phyloP scores from a whole-genome alignment of 92 coral and sea anemone species.

The Diadumene lineata region DNA sequence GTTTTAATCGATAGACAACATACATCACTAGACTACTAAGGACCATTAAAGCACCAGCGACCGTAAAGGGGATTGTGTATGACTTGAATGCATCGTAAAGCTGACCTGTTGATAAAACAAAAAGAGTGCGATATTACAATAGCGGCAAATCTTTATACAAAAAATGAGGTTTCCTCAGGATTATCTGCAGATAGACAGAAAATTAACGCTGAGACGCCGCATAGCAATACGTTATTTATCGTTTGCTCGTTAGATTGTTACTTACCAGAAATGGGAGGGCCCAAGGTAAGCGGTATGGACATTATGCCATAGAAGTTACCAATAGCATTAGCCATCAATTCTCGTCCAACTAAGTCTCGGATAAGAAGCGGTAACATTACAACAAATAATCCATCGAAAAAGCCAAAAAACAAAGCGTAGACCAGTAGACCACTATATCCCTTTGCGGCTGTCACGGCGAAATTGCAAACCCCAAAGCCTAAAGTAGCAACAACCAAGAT shows the following conservation, averaged over 20 bases:
- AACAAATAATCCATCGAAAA: constrained; percentile 83
- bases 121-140: background rate
- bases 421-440: constrained; percentile 61
- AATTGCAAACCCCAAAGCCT: constrained; percentile 42
- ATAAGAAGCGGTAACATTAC: constrained; percentile 71
- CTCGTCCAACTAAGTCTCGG: constrained; percentile 70
- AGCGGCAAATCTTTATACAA: background rate
- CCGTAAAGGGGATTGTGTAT: constrained; percentile 57
- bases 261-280: constrained; percentile 81
- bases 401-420: constrained; percentile 66
- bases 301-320: constrained; percentile 69
- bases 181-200: no score
- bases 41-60: constrained; percentile 49
- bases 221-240: no score
- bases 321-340: constrained; percentile 63
- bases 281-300: constrained; percentile 69
- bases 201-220: no score
- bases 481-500: constrained; percentile 43
- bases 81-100: constrained; percentile 66
- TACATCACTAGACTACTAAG: constrained; percentile 59
- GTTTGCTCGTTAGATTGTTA: no score
- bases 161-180: no score
- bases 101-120: constrained; percentile 41
- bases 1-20: constrained; percentile 68
- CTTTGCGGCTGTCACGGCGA: constrained; percentile 68